These are phyloP conservation scores for Pseudopodoces humilis DNA, from an alignment of 2,113 vertebrate species.

Conservation along the genomic window DNA sequence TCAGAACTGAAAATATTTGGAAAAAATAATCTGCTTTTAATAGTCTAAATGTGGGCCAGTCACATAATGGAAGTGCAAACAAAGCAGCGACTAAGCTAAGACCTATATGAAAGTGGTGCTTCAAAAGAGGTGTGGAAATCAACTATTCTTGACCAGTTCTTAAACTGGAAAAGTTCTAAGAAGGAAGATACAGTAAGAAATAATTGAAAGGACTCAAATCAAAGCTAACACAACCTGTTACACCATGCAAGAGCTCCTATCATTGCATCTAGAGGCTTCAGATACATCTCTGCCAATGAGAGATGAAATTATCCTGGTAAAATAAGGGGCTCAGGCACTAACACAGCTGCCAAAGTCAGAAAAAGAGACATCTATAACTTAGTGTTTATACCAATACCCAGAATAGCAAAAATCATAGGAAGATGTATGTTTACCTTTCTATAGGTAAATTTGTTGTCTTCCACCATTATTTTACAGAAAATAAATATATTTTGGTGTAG, in stretches of 20 bases:
- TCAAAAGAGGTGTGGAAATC: neutral
- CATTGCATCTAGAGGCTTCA: neutral
- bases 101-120: neutral
- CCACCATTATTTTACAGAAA: neutral
- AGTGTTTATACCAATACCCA: neutral
- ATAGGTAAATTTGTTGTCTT: neutral
- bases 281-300: neutral
- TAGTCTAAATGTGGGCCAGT: neutral
- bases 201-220: neutral
- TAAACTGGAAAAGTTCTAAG: neutral
- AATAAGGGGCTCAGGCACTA: neutral
- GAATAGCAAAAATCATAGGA: neutral
- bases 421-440: neutral
- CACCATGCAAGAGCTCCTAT: neutral
- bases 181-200: neutral
- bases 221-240: neutral
- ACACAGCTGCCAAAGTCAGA: neutral
- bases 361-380: neutral
- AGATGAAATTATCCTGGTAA: neutral
- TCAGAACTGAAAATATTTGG: neutral
- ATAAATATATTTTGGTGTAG: neutral
- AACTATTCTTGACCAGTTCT: accelerated
- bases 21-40: neutral
- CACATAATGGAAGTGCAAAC: accelerated
- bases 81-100: neutral